These are phyloP conservation scores for Pristionchus exspectatus DNA, from an alignment of 2,888 invertebrate genomes.

Conservation along the genomic window DNA sequence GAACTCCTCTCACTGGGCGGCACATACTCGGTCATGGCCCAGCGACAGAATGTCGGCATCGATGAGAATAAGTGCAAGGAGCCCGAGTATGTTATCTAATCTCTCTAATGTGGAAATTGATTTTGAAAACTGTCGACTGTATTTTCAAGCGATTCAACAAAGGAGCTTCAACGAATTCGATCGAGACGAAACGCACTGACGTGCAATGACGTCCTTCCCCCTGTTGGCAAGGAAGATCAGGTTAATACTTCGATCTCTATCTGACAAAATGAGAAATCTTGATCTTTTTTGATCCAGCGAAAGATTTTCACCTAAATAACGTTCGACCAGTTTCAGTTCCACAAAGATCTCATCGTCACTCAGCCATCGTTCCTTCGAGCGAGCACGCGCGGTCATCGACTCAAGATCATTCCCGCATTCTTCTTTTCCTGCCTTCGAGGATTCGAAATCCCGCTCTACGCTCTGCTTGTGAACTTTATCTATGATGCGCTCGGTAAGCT, in stretches of 20 bases:
- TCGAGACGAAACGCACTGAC: neutral
- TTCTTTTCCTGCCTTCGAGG: slow-evolving; percentile 37
- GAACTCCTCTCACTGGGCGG: neutral
- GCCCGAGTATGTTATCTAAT: no score
- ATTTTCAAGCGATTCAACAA: neutral
- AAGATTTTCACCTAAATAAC: no score
- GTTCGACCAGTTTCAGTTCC: neutral
- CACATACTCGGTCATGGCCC: neutral
- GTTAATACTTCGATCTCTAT: no score
- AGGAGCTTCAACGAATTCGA: neutral
- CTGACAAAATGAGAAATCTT: no score
- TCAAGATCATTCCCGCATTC: neutral
- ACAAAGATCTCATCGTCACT: neutral
- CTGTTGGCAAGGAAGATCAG: neutral
- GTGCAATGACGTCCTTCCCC: neutral
- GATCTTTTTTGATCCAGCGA: no score
- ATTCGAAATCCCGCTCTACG: slow-evolving; percentile 39
- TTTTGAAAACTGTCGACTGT: neutral
- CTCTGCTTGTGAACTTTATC: neutral
- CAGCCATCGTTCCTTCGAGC: neutral
- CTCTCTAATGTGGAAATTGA: neutral
- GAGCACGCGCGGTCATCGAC: neutral
- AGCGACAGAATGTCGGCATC: slow-evolving; percentile 5
- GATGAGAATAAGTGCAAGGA: neutral
- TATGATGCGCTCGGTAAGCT: slow-evolving; percentile 20